phyloP scores from a whole-genome alignment of 1,140 invertebrate genomes.

The Onthophagus taurus region DNA sequence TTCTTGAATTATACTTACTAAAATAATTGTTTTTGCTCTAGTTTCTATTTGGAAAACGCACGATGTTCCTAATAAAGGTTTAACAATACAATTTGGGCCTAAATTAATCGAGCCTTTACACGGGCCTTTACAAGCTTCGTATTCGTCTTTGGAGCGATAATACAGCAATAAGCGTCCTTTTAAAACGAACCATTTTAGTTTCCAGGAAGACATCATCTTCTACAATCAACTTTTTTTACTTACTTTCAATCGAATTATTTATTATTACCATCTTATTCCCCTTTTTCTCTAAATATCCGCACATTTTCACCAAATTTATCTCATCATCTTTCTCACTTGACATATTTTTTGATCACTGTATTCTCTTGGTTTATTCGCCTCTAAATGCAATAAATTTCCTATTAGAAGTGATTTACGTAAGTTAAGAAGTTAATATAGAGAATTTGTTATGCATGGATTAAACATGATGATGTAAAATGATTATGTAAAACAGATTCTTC shows the following conservation, averaged over 20 bases:
- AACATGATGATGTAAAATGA: no score
- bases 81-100: constrained; percentile 37
- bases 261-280: constrained; percentile 37
- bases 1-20: constrained; percentile 43
- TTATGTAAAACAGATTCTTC: no score
- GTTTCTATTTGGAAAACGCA: constrained; percentile 39
- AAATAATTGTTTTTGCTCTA: constrained; percentile 38
- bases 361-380: no score
- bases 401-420: no score
- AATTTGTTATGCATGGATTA: no score
- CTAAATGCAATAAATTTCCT: no score
- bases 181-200: constrained; percentile 46
- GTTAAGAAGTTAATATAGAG: no score
- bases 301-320: constrained; percentile 29
- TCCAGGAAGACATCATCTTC: constrained; percentile 41
- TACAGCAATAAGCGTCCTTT: constrained; percentile 44
- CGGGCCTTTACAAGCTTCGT: constrained; percentile 41
- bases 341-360: no score
- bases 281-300: constrained; percentile 41
- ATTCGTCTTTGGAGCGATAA: constrained; percentile 43
- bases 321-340: no score
- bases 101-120: constrained; percentile 45
- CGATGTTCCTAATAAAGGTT: constrained; percentile 27
- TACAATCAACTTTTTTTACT: constrained; percentile 22
- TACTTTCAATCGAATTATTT: constrained; percentile 3